These are phyloP conservation scores for Caretta caretta DNA, from an alignment of 2,113 vertebrate species.

Conservation along the genomic window DNA sequence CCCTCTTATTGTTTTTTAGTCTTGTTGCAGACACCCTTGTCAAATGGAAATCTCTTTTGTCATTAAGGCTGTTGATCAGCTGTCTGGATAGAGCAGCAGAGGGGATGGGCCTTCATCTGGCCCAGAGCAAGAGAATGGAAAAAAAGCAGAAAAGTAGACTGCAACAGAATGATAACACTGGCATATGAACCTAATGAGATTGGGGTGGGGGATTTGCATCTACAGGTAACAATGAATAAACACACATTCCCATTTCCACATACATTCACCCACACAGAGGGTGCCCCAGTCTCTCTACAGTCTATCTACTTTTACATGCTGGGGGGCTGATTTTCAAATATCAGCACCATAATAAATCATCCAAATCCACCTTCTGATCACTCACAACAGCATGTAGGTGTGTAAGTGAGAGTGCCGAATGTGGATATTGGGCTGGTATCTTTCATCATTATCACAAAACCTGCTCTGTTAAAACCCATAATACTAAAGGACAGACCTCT, in stretches of 20 bases:
- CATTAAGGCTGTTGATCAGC: not conserved
- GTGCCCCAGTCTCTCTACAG: not conserved
- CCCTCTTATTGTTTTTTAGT: not conserved
- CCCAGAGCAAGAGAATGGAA: not conserved
- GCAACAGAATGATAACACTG: not conserved
- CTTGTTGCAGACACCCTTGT: not conserved
- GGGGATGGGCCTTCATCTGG: not conserved
- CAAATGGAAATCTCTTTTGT: not conserved
- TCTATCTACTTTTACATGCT: not conserved
- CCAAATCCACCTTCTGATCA: not conserved
- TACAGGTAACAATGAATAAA: not conserved
- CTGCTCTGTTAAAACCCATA: not conserved
- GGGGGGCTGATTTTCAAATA: not conserved
- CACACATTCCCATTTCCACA: not conserved
- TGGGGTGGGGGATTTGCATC: not conserved
- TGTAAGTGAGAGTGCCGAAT: not conserved
- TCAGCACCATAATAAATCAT: not conserved
- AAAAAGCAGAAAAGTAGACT: not conserved
- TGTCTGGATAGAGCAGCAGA: not conserved
- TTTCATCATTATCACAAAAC: not conserved
- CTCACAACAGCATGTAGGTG: not conserved
- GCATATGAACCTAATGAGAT: not conserved
- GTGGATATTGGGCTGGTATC: not conserved
- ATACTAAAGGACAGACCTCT: not conserved
- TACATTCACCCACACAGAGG: not conserved